phyloP scores from a whole-genome alignment of 2,113 vertebrate species.

The Syngnathus typhle region DNA sequence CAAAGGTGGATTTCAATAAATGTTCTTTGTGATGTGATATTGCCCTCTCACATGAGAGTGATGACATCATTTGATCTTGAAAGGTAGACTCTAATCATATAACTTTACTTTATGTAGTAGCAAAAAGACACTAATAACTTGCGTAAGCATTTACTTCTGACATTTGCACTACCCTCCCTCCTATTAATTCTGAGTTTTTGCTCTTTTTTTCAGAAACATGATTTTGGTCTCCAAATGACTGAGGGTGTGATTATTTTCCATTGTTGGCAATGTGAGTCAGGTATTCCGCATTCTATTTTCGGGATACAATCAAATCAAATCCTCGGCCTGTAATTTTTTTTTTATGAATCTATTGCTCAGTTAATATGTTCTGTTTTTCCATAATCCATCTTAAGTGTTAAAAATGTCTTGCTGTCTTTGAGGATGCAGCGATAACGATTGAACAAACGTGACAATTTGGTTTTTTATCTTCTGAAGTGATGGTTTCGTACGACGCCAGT shows the following conservation, averaged over 20 bases:
- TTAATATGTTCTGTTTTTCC: too few relatives aligned
- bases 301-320: not conserved
- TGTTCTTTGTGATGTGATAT: not conserved
- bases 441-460: too few relatives aligned
- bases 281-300: not conserved
- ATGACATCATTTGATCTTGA: slow-evolving; percentile 3
- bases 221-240: not conserved
- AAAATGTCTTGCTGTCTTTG: too few relatives aligned
- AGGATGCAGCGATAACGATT: too few relatives aligned
- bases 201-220: not conserved
- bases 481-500: too few relatives aligned
- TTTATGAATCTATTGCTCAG: too few relatives aligned
- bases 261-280: not conserved
- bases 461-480: too few relatives aligned
- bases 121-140: not conserved
- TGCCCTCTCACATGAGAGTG: not conserved
- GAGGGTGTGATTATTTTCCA: not conserved
- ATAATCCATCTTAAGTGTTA: too few relatives aligned
- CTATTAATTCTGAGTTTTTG: not conserved
- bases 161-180: not conserved
- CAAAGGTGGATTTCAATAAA: not conserved
- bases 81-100: not conserved
- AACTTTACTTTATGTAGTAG: not conserved
- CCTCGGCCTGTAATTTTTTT: too few relatives aligned
- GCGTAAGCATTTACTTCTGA: not conserved